Evolutionary conservation across 92 coral and sea anemone species (phyloP).

Genomic region (Porites lobata): DNA sequence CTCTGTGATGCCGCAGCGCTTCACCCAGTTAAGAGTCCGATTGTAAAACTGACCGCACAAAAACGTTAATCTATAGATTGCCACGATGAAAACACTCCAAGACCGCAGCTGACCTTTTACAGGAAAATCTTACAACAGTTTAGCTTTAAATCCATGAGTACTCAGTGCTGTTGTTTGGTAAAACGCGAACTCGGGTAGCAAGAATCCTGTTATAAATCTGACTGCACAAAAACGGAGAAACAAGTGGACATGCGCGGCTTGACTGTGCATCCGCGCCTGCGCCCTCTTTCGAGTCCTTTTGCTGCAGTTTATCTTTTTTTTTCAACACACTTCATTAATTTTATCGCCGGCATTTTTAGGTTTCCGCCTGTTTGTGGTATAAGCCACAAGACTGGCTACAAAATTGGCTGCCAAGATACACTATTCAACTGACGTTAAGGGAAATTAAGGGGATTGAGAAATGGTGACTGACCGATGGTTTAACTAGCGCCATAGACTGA

Average conservation of each 20-base stretch:
- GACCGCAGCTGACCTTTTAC: background rate
- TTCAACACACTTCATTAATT: conserved; percentile 75
- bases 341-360: conserved; percentile 78
- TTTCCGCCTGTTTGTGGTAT: conserved; percentile 91
- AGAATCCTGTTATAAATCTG: conserved; percentile 84
- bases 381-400: too few relatives aligned
- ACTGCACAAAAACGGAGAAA: conserved; percentile 81
- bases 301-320: conserved; percentile 16
- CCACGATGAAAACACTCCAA: too few relatives aligned
- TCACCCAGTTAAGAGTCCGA: too few relatives aligned
- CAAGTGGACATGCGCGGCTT: conserved; percentile 58
- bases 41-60: too few relatives aligned
- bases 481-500: too few relatives aligned
- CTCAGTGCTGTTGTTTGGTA: conserved; percentile 83
- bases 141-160: conserved; percentile 11
- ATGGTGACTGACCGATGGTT: too few relatives aligned
- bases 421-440: too few relatives aligned
- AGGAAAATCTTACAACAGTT: background rate
- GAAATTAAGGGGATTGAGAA: too few relatives aligned
- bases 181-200: conserved; percentile 84
- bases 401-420: too few relatives aligned
- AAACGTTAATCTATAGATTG: too few relatives aligned
- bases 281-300: conserved; percentile 42
- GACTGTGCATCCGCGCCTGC: conserved; percentile 16
- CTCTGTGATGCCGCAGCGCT: too few relatives aligned